Base-by-base conservation (phyloP, 2,797 vertebrate species). In the Melanitta fusca region DNA sequence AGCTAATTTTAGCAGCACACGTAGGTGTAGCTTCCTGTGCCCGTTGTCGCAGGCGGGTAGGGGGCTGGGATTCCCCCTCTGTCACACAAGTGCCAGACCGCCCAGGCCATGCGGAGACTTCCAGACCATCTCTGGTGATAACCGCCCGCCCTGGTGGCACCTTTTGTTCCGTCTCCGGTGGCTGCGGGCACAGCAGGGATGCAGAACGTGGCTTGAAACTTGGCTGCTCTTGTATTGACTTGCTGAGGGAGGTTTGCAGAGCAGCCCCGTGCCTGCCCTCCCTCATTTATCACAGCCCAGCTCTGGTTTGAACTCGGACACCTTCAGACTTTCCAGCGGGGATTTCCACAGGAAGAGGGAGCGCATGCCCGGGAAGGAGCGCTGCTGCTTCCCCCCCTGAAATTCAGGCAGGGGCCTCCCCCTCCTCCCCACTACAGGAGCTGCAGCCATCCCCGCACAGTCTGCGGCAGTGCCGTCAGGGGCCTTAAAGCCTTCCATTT, bases 51-150 rank as follows among this genome's bases (percentile, higher is more conserved):
- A 25, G 24, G 83, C 11, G 0, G 41, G n/a, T 60, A 0, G 0
- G 68, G 64, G 61, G 34, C 56, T 69, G 95, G 93, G 89, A 85
- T 97, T 96, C 94, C 93, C 94, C 91, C 45, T 45, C 51, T 28
- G 5, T 16, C 47, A 66, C 32, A 24, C 51, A 56, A 93, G n/a
- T 41, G 65, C 21, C 12, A 14, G n/a, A 38, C 14, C 3, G 2
- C 32, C 6, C 0, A 0, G 57, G 36, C 1, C 2, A 25, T 21
- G 18, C 20, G 58, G 56, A 34, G 27, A 77, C 43, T 28, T 4
- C 82, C 61, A 64, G 58, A 69, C 58, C 13, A 9, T 1, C n/a
- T 80, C 56, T 51, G 68, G 54, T 53, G 62, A 60, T 56, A 51
- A 56, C 28, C 7, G 2, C 70, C 66, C 5, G 21, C 65, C 61